These are phyloP conservation scores for Syngnathus typhle DNA, from an alignment of 2,113 vertebrate genomes.

Conservation along the genomic window DNA sequence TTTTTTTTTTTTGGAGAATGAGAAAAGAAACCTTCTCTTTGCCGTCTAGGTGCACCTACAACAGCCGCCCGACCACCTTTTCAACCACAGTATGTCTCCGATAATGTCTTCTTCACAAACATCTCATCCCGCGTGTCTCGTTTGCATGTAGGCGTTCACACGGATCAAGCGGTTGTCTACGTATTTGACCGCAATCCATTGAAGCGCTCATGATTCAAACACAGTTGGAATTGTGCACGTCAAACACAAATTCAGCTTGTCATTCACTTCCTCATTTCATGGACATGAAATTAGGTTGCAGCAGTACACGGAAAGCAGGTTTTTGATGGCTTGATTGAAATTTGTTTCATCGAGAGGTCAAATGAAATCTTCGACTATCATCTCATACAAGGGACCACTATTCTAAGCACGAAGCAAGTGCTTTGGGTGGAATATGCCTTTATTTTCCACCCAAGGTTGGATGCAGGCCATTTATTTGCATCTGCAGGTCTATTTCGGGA, in stretches of 20 bases:
- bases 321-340: no score
- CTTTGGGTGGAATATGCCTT: no score
- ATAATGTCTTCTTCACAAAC: conserved; percentile 53
- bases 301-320: no score
- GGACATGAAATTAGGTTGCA: not conserved
- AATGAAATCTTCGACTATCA: no score
- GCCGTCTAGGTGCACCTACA: conserved; percentile 63
- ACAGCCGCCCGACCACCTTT: conserved; percentile 61
- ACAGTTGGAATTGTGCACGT: not conserved
- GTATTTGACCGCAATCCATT: not conserved
- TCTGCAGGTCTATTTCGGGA: no score
- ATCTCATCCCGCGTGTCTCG: conserved; percentile 23
- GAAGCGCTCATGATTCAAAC: not conserved
- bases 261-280: not conserved
- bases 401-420: no score
- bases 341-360: no score
- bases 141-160: conserved; percentile 28
- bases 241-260: not conserved
- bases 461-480: no score
- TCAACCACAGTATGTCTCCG: conserved; percentile 65
- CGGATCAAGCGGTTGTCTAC: not conserved
- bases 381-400: no score
- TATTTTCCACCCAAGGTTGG: no score
- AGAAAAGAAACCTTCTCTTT: conserved; percentile 47
- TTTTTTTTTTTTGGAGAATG: conserved; percentile 19